Evolutionary conservation across 2,888 invertebrate species (phyloP).

Genomic region (Dione juno): DNA sequence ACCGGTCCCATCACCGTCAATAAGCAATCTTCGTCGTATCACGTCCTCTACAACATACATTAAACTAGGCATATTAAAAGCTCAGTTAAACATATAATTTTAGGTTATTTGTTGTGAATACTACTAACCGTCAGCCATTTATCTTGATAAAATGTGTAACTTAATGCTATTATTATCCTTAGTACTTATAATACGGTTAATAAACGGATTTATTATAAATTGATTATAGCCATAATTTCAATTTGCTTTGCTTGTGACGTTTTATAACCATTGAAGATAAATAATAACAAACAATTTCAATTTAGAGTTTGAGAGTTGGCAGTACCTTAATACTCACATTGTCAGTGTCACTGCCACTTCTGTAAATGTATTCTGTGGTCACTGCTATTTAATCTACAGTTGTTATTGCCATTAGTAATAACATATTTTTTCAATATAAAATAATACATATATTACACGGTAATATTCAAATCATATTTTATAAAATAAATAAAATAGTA

Average conservation of each 20-base stretch:
- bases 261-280: background rate
- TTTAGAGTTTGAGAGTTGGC: background rate
- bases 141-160: too few species aligned
- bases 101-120: background rate
- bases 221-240: background rate
- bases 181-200: background rate
- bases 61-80: conserved; percentile 13
- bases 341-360: too few species aligned
- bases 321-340: background rate
- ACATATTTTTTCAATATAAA: background rate
- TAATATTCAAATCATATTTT: background rate
- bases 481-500: too few species aligned
- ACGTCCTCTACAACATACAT: conserved; percentile 91
- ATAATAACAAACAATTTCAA: background rate
- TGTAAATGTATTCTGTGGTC: too few species aligned
- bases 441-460: background rate
- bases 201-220: background rate
- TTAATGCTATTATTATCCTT: background rate
- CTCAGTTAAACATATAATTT: background rate
- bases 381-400: background rate
- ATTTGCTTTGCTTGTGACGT: too few species aligned
- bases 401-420: background rate
- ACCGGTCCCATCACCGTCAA: conserved; percentile 98
- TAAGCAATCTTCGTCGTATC: conserved; percentile 93
- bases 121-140: conserved; percentile 55